Evolutionary conservation across 2,888 invertebrate species (phyloP).

Genomic region (Seira musarum): DNA sequence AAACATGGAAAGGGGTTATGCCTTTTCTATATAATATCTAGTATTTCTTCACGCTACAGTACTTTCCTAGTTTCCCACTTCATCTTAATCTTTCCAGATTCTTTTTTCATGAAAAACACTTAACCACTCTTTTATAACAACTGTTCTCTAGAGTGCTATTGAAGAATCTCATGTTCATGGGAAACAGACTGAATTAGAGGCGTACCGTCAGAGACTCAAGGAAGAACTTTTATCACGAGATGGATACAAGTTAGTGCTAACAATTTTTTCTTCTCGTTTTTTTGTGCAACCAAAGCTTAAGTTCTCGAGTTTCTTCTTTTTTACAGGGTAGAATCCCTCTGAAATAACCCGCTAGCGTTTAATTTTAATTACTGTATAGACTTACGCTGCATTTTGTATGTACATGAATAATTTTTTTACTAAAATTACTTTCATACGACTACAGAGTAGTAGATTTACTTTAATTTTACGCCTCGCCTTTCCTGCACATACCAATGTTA

Average conservation of each 20-base stretch:
- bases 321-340: neutral
- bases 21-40: neutral
- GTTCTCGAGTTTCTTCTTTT: neutral
- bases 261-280: neutral
- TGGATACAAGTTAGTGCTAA: conserved; percentile 80
- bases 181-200: conserved; percentile 78
- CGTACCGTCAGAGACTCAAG: conserved; percentile 84
- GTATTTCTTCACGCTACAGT: no score
- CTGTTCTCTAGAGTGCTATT: conserved; percentile 67
- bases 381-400: neutral
- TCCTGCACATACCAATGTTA: no score
- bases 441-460: no score
- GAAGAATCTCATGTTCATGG: conserved; percentile 71
- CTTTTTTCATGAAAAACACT: conserved; percentile 40
- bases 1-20: neutral
- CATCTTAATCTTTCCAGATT: conserved; percentile 39
- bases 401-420: no score
- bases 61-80: neutral
- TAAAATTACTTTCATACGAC: no score
- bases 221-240: conserved; percentile 90
- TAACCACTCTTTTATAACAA: conserved; percentile 32
- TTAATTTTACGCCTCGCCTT: no score
- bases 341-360: neutral
- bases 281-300: neutral
- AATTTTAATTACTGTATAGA: neutral